Conservation (phyloP, 2,888 invertebrate species). For the Orthosia gracilis region DNA sequence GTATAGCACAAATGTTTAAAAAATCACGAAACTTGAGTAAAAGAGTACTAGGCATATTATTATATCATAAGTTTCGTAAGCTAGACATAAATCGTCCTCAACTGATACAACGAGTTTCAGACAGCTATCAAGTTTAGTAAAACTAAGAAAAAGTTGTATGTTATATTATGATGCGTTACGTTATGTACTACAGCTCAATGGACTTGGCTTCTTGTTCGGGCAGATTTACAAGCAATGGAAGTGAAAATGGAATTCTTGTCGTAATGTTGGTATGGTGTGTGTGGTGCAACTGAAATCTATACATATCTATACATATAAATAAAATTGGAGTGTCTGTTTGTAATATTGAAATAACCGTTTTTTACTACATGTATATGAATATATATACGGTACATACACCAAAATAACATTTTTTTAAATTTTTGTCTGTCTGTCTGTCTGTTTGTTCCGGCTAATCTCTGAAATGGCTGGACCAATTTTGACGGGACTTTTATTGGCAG, state of each 20-base stretch:
- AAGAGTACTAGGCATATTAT: slow-evolving; percentile 35
- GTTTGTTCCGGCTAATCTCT: too few relatives aligned
- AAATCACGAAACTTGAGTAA: slow-evolving; percentile 29
- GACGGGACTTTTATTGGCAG: too few relatives aligned
- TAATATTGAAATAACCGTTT: too few relatives aligned
- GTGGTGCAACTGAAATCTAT: slow-evolving; percentile 22
- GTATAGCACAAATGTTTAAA: slow-evolving; percentile 49
- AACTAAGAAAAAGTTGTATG: slow-evolving; percentile 56
- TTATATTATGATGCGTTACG: slow-evolving; percentile 40
- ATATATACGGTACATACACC: too few relatives aligned
- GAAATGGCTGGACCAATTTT: too few relatives aligned
- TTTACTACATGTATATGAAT: too few relatives aligned
- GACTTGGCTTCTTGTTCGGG: slow-evolving; percentile 25
- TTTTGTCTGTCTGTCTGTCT: too few relatives aligned
- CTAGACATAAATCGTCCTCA: slow-evolving; percentile 44
- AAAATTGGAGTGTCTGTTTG: too few relatives aligned
- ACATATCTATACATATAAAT: too few relatives aligned
- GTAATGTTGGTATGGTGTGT: slow-evolving; percentile 9
- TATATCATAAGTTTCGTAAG: slow-evolving; percentile 58
- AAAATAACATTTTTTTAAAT: too few relatives aligned
- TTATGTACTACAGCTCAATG: slow-evolving; percentile 30
- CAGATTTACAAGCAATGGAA: slow-evolving; percentile 19
- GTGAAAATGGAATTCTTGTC: slow-evolving; percentile 32
- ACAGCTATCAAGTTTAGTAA: slow-evolving; percentile 43
- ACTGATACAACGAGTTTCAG: slow-evolving; percentile 48